These are phyloP conservation scores for Cryptus viduatorius DNA, from an alignment of 2,888 invertebrate genomes.

Conservation along the genomic window DNA sequence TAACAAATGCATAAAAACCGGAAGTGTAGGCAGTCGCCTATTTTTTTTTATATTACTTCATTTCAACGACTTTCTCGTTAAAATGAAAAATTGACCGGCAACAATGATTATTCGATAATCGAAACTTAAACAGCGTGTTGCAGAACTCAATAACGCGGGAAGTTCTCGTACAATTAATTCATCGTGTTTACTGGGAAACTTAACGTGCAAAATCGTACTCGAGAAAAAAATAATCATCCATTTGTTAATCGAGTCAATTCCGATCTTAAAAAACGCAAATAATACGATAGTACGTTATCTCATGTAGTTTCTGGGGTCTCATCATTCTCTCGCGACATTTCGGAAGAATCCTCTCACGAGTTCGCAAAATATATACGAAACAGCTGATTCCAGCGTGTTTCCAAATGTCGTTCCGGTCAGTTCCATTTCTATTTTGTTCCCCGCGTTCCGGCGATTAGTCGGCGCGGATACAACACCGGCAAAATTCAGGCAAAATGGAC, in stretches of 20 bases:
- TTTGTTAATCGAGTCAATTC: no score
- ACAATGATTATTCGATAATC: background rate
- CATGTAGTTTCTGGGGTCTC: background rate
- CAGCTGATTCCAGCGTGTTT: conserved; percentile 29
- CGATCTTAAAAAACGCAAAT: no score
- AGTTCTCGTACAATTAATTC: background rate
- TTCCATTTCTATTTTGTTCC: conserved; percentile 22
- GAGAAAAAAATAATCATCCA: no score
- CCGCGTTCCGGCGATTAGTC: conserved; percentile 25
- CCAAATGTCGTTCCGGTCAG: conserved; percentile 7
- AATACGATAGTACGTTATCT: no score
- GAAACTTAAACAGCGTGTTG: background rate
- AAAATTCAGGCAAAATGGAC: conserved; percentile 86
- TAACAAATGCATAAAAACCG: no score
- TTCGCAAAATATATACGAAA: background rate
- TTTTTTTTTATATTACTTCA: no score
- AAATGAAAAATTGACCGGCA: no score
- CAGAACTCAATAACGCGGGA: background rate
- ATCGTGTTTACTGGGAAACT: background rate
- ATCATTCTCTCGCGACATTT: background rate
- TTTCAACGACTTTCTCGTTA: no score
- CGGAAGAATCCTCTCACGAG: no score
- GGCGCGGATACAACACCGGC: conserved; percentile 74
- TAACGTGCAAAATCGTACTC: background rate
- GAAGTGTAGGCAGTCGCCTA: no score